A percentile compares a stretch with the other conserved stretches of the same genome.
phyloP scores from a whole-genome alignment of 2,113 vertebrate genomes.

The Pandion haliaetus region DNA sequence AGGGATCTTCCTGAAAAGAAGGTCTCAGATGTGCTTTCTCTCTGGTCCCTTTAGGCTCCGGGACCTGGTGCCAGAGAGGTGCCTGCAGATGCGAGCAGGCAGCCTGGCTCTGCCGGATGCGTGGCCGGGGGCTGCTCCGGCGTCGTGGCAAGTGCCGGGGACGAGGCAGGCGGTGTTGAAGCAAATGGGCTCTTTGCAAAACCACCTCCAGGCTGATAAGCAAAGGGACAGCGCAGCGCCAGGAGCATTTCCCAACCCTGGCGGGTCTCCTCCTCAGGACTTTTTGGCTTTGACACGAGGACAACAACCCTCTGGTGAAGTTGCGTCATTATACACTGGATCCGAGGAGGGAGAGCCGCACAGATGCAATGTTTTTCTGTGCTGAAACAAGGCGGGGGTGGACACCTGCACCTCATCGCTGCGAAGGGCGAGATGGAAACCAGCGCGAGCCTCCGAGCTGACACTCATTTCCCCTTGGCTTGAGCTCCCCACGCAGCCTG shows the following conservation, averaged over 20 bases:
- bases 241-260: background rate
- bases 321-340: background rate
- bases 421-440: background rate
- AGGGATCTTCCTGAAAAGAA: rapidly evolving
- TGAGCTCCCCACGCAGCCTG: background rate
- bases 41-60: background rate
- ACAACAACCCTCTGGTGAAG: background rate
- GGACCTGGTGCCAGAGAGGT: background rate
- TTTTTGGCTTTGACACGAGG: background rate
- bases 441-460: background rate
- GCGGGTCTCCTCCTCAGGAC: background rate
- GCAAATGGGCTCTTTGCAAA: background rate
- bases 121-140: background rate
- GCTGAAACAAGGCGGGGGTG: background rate
- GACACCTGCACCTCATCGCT: background rate
- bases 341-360: background rate
- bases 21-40: background rate
- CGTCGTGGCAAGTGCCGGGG: background rate
- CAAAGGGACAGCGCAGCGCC: rapidly evolving
- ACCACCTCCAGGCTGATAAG: background rate
- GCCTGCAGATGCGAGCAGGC: conserved; percentile 31
- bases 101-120: background rate
- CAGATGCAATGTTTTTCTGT: background rate
- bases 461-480: background rate
- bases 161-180: background rate